Percentiles rank a stretch among this genome's conserved stretches.
Evolutionary conservation across 2,113 vertebrate genomes (phyloP).

Genomic region (Tylochromis polylepis): DNA sequence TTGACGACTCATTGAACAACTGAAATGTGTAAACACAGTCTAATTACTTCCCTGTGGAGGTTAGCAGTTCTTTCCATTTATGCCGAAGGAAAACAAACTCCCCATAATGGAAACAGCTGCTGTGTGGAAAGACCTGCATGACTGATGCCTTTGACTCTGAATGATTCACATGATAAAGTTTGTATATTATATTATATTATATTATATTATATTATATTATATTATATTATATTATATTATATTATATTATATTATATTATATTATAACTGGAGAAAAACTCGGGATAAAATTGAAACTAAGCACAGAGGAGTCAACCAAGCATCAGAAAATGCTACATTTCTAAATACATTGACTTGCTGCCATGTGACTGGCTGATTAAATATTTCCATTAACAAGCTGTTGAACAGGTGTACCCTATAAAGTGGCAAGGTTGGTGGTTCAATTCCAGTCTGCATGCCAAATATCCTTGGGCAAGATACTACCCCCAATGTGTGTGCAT

Average conservation of each 20-base stretch:
- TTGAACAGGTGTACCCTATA: too few species aligned
- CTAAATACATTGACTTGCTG: too few species aligned
- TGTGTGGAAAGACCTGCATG: background rate
- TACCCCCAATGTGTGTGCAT: accelerated
- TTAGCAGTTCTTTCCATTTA: background rate
- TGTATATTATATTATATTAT: background rate
- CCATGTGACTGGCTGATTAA: too few species aligned
- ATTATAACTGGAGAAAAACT: too few species aligned
- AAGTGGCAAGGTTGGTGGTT: background rate
- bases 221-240: too few species aligned
- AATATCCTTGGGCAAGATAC: background rate
- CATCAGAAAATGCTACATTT: too few species aligned
- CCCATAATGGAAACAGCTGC: background rate
- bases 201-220: background rate
- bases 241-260: too few species aligned
- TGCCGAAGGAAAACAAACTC: too few species aligned
- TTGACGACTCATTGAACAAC: background rate
- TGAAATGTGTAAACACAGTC: accelerated
- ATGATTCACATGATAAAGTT: background rate
- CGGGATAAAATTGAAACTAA: too few species aligned
- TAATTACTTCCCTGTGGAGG: accelerated
- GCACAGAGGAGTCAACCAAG: too few species aligned
- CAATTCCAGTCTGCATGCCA: background rate
- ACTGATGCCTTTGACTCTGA: accelerated
- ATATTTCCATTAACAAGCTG: too few species aligned